Evolutionary conservation across 2,888 invertebrate genomes (phyloP).

Genomic region (Salticus scenicus): DNA sequence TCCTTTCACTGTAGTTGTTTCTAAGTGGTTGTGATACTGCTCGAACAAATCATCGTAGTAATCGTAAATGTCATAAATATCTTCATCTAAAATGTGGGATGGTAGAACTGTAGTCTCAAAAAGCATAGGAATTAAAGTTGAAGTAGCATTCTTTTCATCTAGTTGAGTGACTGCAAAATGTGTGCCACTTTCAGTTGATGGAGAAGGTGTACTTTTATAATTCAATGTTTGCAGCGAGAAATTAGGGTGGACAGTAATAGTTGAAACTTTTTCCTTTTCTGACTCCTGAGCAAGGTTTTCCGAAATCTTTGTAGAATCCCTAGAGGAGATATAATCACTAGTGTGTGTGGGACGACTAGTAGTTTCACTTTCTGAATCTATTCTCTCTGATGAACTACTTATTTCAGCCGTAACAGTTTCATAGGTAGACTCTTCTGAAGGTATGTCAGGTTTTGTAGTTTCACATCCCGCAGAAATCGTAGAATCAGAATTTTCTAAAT

Average conservation of each 20-base stretch:
- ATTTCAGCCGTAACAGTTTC: too few species aligned
- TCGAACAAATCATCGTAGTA: slow-evolving; percentile 46
- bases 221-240: background rate
- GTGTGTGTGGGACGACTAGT: background rate
- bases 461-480: background rate
- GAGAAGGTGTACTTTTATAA: background rate
- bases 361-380: background rate
- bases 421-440: background rate
- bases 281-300: too few species aligned
- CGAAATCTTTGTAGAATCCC: background rate
- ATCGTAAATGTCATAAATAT: slow-evolving; percentile 56
- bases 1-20: background rate
- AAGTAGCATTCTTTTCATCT: too few species aligned
- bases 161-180: background rate
- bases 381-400: background rate
- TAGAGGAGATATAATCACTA: background rate
- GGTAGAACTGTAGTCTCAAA: slow-evolving; percentile 9
- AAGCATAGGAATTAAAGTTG: background rate
- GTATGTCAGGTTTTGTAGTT: background rate
- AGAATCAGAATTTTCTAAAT: too few species aligned
- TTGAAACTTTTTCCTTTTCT: background rate
- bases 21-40: background rate
- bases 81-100: slow-evolving; percentile 31
- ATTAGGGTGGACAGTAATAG: background rate
- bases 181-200: too few species aligned